These are phyloP conservation scores for Cuniculus paca DNA, from an alignment of 2,797 vertebrate species.

Conservation along the genomic window DNA sequence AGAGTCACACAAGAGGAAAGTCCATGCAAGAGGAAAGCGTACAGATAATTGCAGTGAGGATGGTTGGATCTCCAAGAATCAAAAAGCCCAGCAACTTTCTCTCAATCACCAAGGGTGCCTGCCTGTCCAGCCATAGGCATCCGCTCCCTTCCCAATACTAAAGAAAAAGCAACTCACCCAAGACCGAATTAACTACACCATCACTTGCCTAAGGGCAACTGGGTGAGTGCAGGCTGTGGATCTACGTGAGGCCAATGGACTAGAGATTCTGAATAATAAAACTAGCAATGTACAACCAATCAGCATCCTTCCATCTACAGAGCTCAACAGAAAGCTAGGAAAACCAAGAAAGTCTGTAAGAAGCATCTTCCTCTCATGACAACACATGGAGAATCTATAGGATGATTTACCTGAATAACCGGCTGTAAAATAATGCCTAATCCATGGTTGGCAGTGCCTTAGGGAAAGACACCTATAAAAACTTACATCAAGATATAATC, in stretches of 20 bases:
- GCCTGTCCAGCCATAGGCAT: neutral
- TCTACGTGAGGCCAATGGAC: neutral
- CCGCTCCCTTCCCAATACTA: neutral
- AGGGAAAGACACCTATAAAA: conserved; percentile 35
- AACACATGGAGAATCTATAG: neutral
- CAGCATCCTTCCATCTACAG: neutral
- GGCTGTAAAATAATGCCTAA: conserved; percentile 25
- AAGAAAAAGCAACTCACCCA: neutral
- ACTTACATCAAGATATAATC: conserved; percentile 29
- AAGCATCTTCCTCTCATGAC: neutral
- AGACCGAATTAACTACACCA: neutral
- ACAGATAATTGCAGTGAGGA: neutral
- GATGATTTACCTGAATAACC: neutral
- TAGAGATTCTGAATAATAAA: neutral
- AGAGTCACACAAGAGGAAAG: neutral
- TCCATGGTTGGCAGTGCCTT: neutral
- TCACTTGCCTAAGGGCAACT: neutral
- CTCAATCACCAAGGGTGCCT: neutral
- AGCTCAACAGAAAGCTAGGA: neutral
- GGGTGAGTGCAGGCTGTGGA: neutral
- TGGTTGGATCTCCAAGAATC: neutral
- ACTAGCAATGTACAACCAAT: neutral
- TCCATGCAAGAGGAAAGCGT: neutral
- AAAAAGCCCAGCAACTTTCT: neutral
- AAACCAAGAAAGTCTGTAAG: neutral